Conservation (phyloP, 2,888 invertebrate species). For the Drosophila mulleri region DNA sequence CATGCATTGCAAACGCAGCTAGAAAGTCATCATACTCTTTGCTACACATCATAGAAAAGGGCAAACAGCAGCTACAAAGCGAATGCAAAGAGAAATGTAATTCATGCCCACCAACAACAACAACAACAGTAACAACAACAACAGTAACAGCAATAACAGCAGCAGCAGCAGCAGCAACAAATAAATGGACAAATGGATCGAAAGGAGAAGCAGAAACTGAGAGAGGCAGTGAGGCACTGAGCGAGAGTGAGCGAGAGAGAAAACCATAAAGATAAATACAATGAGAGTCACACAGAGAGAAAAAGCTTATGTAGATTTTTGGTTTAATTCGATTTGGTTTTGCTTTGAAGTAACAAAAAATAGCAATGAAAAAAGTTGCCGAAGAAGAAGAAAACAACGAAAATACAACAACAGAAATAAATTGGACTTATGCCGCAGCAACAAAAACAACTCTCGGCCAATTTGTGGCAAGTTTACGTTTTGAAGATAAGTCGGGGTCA, state of each 20-base stretch:
- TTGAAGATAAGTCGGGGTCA: slow-evolving; percentile 76
- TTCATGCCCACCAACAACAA: slow-evolving; percentile 73
- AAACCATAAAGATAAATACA: slow-evolving; percentile 26
- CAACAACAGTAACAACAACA: slow-evolving; percentile 52
- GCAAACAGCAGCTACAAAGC: slow-evolving; percentile 58
- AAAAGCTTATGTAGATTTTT: slow-evolving; percentile 76
- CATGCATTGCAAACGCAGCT: background rate
- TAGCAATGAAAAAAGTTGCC: slow-evolving; percentile 33
- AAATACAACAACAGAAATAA: slow-evolving; percentile 60
- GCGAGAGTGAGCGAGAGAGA: slow-evolving; percentile 10
- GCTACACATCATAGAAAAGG: slow-evolving; percentile 35
- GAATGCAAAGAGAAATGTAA: slow-evolving; percentile 80
- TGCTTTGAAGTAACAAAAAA: slow-evolving; percentile 48
- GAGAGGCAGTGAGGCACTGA: background rate
- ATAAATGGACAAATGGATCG: slow-evolving; percentile 62
- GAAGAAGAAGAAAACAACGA: background rate
- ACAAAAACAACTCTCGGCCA: slow-evolving; percentile 58
- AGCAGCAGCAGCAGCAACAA: slow-evolving; percentile 50
- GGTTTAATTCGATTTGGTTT: slow-evolving; percentile 76
- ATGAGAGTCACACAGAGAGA: slow-evolving; percentile 59
- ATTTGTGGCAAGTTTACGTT: slow-evolving; percentile 77
- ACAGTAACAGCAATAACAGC: slow-evolving; percentile 49
- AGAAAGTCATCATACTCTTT: fast-evolving
- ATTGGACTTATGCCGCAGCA: slow-evolving; percentile 73
- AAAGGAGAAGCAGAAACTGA: slow-evolving; percentile 15